phyloP scores from a whole-genome alignment of 2,888 invertebrate species.

The Ceramica pisi region DNA sequence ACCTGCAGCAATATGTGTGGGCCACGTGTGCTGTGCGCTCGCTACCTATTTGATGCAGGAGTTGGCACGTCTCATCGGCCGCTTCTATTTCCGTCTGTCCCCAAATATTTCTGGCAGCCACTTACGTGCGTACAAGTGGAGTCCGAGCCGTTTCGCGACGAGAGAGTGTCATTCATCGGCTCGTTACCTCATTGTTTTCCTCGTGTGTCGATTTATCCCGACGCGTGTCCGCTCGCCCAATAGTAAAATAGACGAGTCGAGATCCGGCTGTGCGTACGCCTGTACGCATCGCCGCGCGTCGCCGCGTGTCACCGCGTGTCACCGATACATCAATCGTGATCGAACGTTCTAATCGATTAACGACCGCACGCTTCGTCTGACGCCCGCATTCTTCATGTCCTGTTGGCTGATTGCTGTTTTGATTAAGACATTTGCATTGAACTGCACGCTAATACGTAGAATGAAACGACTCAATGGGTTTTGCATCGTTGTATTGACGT shows the following conservation, averaged over 20 bases:
- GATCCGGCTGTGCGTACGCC: slow-evolving; percentile 76
- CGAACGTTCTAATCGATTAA: slow-evolving; percentile 86
- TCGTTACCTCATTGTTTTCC: slow-evolving; percentile 88
- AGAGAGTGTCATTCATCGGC: slow-evolving; percentile 89
- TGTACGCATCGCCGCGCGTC: slow-evolving; percentile 70
- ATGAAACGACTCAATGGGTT: slow-evolving; percentile 14
- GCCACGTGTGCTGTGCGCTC: slow-evolving; percentile 81
- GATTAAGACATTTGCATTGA: slow-evolving; percentile 58
- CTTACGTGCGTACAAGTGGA: slow-evolving; percentile 84
- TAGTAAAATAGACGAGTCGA: slow-evolving; percentile 82
- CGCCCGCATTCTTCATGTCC: slow-evolving; percentile 77
- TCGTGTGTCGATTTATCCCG: slow-evolving; percentile 85
- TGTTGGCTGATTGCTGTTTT: slow-evolving; percentile 73
- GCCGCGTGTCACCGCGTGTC: slow-evolving; percentile 83
- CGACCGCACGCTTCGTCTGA: slow-evolving; percentile 77
- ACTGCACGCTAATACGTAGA: slow-evolving; percentile 24
- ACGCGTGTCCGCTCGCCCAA: slow-evolving; percentile 81
- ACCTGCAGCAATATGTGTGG: slow-evolving; percentile 75
- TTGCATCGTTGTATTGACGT: neutral
- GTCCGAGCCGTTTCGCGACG: slow-evolving; percentile 78
- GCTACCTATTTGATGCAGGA: slow-evolving; percentile 79
- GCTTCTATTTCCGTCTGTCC: slow-evolving; percentile 87
- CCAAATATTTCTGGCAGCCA: slow-evolving; percentile 89
- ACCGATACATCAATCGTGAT: slow-evolving; percentile 87
- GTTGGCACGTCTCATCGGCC: slow-evolving; percentile 86